Evolutionary conservation across 1,140 invertebrate genomes (phyloP).

Genomic region (Pantala flavescens): DNA sequence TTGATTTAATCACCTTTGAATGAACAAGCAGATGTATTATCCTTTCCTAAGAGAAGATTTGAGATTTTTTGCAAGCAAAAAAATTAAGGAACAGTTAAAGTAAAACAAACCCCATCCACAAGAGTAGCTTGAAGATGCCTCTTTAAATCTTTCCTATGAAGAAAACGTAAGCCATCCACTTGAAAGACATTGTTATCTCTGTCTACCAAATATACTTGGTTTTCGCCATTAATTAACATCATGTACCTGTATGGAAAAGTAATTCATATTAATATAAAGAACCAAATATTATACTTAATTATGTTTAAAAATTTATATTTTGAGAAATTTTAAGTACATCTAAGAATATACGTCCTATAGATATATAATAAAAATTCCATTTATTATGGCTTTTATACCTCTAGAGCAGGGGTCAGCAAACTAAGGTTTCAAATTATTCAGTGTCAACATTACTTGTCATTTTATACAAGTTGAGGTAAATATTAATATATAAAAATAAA

Average conservation of each 20-base stretch:
- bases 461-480: too few species aligned
- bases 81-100: constrained; percentile 16
- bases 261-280: constrained; percentile 17
- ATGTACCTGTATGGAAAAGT: constrained; percentile 62
- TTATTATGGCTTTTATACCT: too few species aligned
- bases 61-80: constrained; percentile 16
- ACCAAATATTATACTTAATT: background rate
- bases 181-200: constrained; percentile 91
- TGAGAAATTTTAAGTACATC: too few species aligned
- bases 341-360: too few species aligned
- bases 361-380: too few species aligned
- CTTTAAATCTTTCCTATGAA: constrained; percentile 56
- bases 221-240: constrained; percentile 82
- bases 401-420: too few species aligned
- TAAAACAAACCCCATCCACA: constrained; percentile 72
- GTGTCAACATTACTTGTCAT: too few species aligned
- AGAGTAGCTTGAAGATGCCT: constrained; percentile 72
- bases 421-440: too few species aligned
- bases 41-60: constrained; percentile 15
- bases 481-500: too few species aligned
- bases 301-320: background rate
- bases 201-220: constrained; percentile 88
- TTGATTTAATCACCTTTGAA: too few species aligned
- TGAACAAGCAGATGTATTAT: too few species aligned
- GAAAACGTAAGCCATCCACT: constrained; percentile 69